Evolutionary conservation across 1,140 invertebrate species (phyloP).

Genomic region (Thaumatotibia leucotreta): DNA sequence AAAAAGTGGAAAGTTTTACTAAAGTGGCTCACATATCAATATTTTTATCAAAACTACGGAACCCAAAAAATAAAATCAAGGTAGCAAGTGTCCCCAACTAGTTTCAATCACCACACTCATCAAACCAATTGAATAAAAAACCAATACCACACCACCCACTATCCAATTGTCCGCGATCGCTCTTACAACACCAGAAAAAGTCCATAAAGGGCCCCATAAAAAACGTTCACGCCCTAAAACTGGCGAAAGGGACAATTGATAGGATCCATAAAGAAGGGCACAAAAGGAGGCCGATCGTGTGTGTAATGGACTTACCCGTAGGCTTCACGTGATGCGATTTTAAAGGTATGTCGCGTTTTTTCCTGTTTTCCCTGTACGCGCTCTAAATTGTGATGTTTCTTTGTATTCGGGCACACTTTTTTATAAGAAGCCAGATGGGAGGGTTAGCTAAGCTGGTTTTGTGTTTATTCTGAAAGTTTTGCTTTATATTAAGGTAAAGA

Average conservation of each 20-base stretch:
- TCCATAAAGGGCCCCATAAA: constrained; percentile 1
- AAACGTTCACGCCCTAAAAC: not conserved
- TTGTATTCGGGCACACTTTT: not conserved
- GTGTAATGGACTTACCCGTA: not conserved
- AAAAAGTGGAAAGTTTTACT: too few relatives aligned
- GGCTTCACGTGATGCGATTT: not conserved
- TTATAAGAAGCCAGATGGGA: not conserved
- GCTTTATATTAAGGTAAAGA: too few relatives aligned
- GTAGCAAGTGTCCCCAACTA: too few relatives aligned
- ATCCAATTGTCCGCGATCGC: not conserved
- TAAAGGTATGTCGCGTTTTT: not conserved
- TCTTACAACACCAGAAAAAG: constrained; percentile 4
- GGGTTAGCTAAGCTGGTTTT: not conserved
- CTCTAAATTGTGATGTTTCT: not conserved
- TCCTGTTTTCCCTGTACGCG: not conserved
- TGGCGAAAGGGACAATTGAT: constrained; percentile 10
- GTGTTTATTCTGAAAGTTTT: not conserved
- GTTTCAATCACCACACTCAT: not conserved
- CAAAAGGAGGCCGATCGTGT: constrained; percentile 10
- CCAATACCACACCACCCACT: not conserved
- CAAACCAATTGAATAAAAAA: not conserved
- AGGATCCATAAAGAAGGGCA: constrained; percentile 11
- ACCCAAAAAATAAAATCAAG: too few relatives aligned
- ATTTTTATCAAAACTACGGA: too few relatives aligned
- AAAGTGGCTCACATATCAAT: too few relatives aligned